Base-by-base conservation (phyloP, 2,888 invertebrate species). In the Tolmerus cingulatus region DNA sequence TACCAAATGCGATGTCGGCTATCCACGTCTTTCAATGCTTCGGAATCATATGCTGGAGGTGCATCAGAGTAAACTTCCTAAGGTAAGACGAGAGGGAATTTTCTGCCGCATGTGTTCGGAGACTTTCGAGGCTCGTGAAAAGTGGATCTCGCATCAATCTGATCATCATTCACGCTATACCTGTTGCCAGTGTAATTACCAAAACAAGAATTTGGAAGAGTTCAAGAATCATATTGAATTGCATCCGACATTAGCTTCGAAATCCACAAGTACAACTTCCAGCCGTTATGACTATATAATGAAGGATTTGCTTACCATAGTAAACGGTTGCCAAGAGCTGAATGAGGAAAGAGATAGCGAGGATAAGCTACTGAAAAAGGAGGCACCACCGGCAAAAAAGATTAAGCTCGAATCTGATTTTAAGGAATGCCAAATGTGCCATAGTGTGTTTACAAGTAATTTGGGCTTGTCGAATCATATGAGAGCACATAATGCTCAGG, bases 401-500 rank as follows among this genome's bases (percentile, higher is more conserved):
- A 82, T 88, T 0, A 88, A 89, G 85, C 23, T 89, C 2, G 88
- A 88, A 16, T 14, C 43, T 2, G 27, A 57, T 34, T 89, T 90
- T 23, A 91, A 92, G 51, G 91, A 92, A 88, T 92, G 92, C 57
- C 90, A 91, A 57, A 91, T 92, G 74, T 92, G 92, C 88, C 91
- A 91, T 89, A 92, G 92, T 3, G 91, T 91, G 5, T 92, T 92
- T 87, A 92, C 91, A 89, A 91, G 91, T 84, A 92, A 92, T 84
- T 91, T 92, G 85, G 92, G 92, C 0, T 89, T 92, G 0, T 92
- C 92, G 37, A 92, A 92, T 90, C 92, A 92, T 74, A 92, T 92
- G 92, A 91, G 92, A 23, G 91, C 92, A 1, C 92, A 92, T 89
- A 91, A 91, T 46, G 90, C 91, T 4, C 90, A 74, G 88, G 89